Evolutionary conservation across 2,888 invertebrate species (phyloP), one percentile per base, ranked within the genome.

Genomic region (Griposia aprilina): DNA sequence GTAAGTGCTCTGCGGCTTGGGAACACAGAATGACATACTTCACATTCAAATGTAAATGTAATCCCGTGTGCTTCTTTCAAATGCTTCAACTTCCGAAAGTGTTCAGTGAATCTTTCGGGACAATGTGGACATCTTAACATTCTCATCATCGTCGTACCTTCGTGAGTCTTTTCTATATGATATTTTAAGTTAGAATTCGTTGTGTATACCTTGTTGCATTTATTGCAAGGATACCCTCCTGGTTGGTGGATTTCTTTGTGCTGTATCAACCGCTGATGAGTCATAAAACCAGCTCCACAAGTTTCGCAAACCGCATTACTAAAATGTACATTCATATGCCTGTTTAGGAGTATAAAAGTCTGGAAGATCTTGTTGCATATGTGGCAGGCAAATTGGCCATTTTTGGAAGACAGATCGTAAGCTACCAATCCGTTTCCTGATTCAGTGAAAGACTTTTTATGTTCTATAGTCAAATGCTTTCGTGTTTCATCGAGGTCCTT

Each of bases 191-290:
- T 95, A 1, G 94, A 94, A 83, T 88, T 96, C 0, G 97, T 97
- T 13, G 96, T 95, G 84, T 97, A 97, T 0, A 96, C 94, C 87
- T 97, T 97, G 17, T 92, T 92, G 82, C 97, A 97, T 84, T 89
- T 93, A 0, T 90, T 92, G 82, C 97, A 97, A 6, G 95, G 93
- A 60, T 94, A 92, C 0, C 94, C 94, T 0, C 95, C 95, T 0
- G 95, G 93, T 2, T 90, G 83, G 71, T 95, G 95, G 7, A 94
- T 95, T 82, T 94, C 94, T 85, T 94, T 94, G 70, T 96, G 95
- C 78, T 95, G 94, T 73, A 94, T 88, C 20, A 96, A 73, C 0
- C 95, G 85, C 71, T 94, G 94, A 74, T 95, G 92, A 0, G 95
- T 94, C 93, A 95, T 93, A 66, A 96, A 96, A 0, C 94, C 94